Evolutionary conservation across 64 coral and sea anemone genomes (phyloP).

Genomic region (Acropora yongei): DNA sequence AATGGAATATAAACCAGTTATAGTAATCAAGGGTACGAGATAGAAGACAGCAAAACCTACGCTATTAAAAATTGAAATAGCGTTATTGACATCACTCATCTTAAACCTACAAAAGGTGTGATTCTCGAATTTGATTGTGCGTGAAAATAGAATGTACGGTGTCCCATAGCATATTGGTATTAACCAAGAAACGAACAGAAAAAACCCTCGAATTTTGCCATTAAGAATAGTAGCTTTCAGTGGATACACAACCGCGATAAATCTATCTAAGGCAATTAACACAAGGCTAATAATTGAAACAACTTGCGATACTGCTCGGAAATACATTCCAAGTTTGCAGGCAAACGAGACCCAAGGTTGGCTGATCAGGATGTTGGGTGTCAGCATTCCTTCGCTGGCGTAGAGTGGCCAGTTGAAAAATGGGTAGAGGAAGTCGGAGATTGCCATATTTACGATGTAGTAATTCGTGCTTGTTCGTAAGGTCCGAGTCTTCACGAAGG

Average conservation of each 20-base stretch:
- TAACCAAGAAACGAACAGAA: neutral
- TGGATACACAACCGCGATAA: neutral
- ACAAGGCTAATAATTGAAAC: neutral
- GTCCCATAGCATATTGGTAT: neutral
- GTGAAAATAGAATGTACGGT: neutral
- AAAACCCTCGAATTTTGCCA: neutral
- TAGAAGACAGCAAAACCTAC: neutral
- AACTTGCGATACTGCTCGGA: neutral
- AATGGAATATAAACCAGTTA: neutral
- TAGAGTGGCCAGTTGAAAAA: conserved; percentile 3
- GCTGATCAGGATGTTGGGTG: neutral
- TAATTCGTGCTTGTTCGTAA: conserved; percentile 16
- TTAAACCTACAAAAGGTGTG: conserved; percentile 1
- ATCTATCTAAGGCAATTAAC: conserved; percentile 10
- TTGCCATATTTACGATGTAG: conserved; percentile 16
- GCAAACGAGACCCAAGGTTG: neutral
- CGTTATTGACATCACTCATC: neutral
- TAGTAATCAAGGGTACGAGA: neutral
- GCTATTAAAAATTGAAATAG: neutral
- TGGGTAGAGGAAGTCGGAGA: neutral
- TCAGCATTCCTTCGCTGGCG: conserved; percentile 1
- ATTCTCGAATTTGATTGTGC: neutral
- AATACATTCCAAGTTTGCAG: neutral
- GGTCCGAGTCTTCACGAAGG: conserved; percentile 2
- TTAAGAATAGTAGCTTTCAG: neutral